Base-by-base conservation (phyloP, 2,888 invertebrate species). In the Strigamia maritima region DNA sequence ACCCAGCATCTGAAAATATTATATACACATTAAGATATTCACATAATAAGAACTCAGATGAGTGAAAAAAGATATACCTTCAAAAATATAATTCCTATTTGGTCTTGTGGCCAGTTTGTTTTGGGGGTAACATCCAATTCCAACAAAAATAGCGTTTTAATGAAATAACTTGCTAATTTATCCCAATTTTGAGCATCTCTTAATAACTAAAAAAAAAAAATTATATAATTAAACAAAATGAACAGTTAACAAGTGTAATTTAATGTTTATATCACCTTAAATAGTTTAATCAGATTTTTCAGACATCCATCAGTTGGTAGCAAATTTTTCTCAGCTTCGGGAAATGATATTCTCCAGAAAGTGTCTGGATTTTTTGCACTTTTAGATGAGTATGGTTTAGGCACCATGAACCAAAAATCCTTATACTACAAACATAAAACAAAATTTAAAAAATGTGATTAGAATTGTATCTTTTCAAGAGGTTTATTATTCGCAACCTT, bases 131-230 rank as follows among this genome's bases (percentile, higher is more conserved):
- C 7, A 26, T 80, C 40, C 14, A 81, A 19, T 77, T 81, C 79
- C 81, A 81, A 81, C 74, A 82, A 75, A 19, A 82, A 80, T 24
- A 82, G 75, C 10, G 82, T 82, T 79, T 82, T 82, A 22, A 82
- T 79, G 77, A 81, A 82, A 76, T 82, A 82, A 3, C 82, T 82
- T 12, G 80, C 79, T 12, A 82, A 24, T 74, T 75, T 78, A 54
- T 80, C 80, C 82, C 82, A 82, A 10, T 79, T 70, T 74, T 81
- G 80, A 38, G 77, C 78, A 75, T 82, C 82, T 40, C 82, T 44
- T 26, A 82, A 49, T 14, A 81, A 76, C 82, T 82, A 65, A 10
- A 70, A n/a, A 49, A 49, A 49, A n/a, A n/a, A n/a, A n/a, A n/a
- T n/a, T n/a, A n/a, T n/a, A n/a, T n/a, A n/a, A n/a, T n/a, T n/a